These are phyloP conservation scores for Anagyrus pseudococci DNA, from an alignment of 2,888 invertebrate species.

Conservation along the genomic window DNA sequence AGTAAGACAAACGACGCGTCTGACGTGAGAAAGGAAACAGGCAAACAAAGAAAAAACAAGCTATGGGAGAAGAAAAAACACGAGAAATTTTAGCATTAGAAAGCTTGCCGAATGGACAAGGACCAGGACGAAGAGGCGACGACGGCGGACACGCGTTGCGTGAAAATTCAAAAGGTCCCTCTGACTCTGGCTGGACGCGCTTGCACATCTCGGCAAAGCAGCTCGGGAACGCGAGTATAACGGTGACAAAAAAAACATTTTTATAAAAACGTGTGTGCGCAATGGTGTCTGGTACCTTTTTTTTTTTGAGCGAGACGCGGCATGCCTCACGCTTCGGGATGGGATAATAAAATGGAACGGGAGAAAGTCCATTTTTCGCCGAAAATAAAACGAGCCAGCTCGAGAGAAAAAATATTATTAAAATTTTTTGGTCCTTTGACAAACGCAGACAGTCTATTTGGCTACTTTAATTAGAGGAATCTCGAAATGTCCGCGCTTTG, in stretches of 20 bases:
- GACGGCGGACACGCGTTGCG: not conserved
- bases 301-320: not conserved
- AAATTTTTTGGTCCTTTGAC: conserved; percentile 3
- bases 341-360: conserved; percentile 26
- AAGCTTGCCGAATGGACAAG: not conserved
- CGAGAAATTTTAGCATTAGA: not conserved
- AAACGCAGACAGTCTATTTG: not conserved
- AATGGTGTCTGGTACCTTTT: not conserved
- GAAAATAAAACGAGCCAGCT: conserved; percentile 22
- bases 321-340: conserved; percentile 17
- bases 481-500: too few relatives aligned
- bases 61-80: not conserved
- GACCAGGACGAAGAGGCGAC: not conserved
- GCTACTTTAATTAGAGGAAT: conserved; percentile 8
- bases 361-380: too few relatives aligned
- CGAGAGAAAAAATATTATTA: conserved; percentile 16
- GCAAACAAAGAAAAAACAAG: not conserved
- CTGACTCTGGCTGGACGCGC: not conserved
- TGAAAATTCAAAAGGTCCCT: conserved; percentile 24
- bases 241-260: conserved; percentile 22
- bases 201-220: not conserved
- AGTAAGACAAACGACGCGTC: not conserved
- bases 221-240: not conserved
- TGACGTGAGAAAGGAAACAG: not conserved
- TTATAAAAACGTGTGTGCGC: conserved; percentile 20